Conservation (phyloP, 1,140 invertebrate species). For the Drosophila neocordata region DNA sequence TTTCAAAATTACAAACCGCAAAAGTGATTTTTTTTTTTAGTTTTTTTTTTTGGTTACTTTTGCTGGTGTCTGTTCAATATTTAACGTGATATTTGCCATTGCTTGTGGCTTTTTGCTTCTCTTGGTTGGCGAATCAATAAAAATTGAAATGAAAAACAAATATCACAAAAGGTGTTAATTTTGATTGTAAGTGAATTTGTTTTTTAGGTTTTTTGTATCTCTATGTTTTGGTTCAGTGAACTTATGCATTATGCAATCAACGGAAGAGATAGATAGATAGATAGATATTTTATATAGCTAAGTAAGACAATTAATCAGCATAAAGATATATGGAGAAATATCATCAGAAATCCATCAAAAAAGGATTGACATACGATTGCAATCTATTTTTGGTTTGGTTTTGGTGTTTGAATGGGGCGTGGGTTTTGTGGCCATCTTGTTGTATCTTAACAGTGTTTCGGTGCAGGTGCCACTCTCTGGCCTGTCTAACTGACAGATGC, state of each 20-base stretch:
- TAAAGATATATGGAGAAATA: slow-evolving; percentile 32
- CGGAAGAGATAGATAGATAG: slow-evolving; percentile 1
- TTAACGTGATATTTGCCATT: slow-evolving; percentile 28
- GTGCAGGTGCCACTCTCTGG: slow-evolving; percentile 41
- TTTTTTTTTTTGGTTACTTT: slow-evolving; percentile 27
- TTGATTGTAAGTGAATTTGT: slow-evolving; percentile 69
- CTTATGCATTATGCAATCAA: slow-evolving; percentile 50
- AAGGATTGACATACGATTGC: slow-evolving; percentile 42
- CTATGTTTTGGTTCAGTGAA: slow-evolving; percentile 66
- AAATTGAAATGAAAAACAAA: slow-evolving; percentile 48
- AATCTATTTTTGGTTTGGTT: slow-evolving; percentile 24
- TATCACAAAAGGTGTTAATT: slow-evolving; percentile 68
- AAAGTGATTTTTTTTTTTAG: slow-evolving; percentile 54
- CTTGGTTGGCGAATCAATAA: neutral
- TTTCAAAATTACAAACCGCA: slow-evolving; percentile 74
- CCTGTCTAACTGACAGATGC: slow-evolving; percentile 45
- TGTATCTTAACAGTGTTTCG: too few species aligned
- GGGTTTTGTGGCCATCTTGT: neutral
- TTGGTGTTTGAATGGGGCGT: slow-evolving; percentile 29
- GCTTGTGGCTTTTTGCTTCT: slow-evolving; percentile 4
- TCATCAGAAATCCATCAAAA: slow-evolving; percentile 52
- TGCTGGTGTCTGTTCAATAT: slow-evolving; percentile 2
- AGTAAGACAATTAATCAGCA: slow-evolving; percentile 1
- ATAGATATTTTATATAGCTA: neutral
- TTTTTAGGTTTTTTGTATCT: slow-evolving; percentile 18